Conservation (phyloP, 1,140 invertebrate species). For the Apis cerana region DNA sequence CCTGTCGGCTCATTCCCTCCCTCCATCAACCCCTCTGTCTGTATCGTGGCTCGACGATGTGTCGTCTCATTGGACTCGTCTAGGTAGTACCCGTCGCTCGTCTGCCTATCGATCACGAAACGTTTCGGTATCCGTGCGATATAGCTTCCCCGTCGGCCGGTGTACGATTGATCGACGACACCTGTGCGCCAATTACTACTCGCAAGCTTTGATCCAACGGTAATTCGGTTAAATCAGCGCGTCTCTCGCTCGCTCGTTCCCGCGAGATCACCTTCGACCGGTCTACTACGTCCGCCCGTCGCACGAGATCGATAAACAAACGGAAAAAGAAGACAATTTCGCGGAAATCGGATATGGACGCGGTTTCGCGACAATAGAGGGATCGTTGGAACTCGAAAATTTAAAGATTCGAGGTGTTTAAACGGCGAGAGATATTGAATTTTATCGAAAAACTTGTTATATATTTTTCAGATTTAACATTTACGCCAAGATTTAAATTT, state of each 20-base stretch:
- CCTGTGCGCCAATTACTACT: conserved; percentile 70
- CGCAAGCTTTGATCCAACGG: conserved; percentile 70
- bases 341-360: conserved; percentile 10
- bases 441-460: no score
- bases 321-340: conserved; percentile 1
- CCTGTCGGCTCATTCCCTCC: not conserved
- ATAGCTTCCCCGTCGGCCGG: conserved; percentile 66
- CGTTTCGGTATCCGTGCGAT: conserved; percentile 70
- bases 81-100: conserved; percentile 46
- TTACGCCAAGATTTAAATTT: no score
- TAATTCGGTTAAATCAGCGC: conserved; percentile 72
- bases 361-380: no score
- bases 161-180: conserved; percentile 73
- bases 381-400: not conserved
- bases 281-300: not conserved
- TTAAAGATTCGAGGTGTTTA: not conserved
- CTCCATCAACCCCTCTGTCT: conserved; percentile 6
- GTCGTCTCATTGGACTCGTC: conserved; percentile 52
- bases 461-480: no score
- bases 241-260: conserved; percentile 15
- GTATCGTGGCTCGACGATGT: conserved; percentile 25
- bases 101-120: conserved; percentile 71
- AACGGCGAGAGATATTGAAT: no score
- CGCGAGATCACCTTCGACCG: not conserved
- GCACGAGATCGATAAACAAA: not conserved